Evolutionary conservation across 2,113 vertebrate species (phyloP), one percentile per base, ranked within the genome.

Genomic region (Enhydra lutris): DNA sequence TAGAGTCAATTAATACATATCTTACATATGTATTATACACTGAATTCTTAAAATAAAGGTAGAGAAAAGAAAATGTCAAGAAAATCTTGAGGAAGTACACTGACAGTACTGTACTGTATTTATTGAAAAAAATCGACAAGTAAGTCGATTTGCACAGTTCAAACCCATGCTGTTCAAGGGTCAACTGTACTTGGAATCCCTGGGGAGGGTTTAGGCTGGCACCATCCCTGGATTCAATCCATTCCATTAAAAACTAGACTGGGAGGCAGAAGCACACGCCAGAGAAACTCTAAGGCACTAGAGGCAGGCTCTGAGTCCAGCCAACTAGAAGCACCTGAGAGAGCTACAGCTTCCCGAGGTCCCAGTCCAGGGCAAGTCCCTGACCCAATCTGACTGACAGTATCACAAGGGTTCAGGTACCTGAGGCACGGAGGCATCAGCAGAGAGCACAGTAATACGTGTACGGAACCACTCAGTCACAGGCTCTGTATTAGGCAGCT

Each of bases 401-500:
- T 11, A 65, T 39, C 74, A 69, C n/a, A 91, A 76, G 31, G 63
- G 34, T 74, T 94, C 42, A 39, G 86, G 39, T 42, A 91, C 76
- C 81, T 52, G 20, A 87, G 69, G 67, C 71, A 86, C 4, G 93
- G 47, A 85, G 24, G 69, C n/a, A 57, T 61, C 21, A 87, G 55
- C 61, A 80, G 92, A 76, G 69, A 85, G 85, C 39, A 69, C 0
- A 6, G 42, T 21, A 86, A 88, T 12, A 95, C 69, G 55, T 93
- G 47, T 65, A 86, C 84, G 42, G 82, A 96, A 93, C 61, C 82
- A 23, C 31, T 63, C 10, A 1, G 76, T 96, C 87, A 91, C 31
- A 92, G 74, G 89, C 67, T 96, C 93, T 91, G 42, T 63, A 61
- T 91, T 71, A 87, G 50, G 73, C 26, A 79, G 69, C 34, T 95